Evolutionary conservation across 2,113 vertebrate genomes (phyloP), one percentile per base, ranked within the genome.

Genomic region (Empidonax alnorum): DNA sequence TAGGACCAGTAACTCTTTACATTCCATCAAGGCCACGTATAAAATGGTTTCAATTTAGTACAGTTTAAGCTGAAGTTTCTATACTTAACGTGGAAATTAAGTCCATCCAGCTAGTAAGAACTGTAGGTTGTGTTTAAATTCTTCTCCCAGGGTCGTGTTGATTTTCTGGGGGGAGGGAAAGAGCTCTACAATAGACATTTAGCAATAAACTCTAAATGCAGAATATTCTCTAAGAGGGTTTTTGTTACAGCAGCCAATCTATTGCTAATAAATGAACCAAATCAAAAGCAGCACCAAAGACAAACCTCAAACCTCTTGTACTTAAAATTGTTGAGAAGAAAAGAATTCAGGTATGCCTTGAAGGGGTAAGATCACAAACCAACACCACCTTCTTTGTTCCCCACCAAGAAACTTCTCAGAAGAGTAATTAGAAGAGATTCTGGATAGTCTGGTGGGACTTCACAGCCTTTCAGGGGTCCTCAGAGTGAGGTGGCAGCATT

Each of bases 361-460:
- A 65, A 76, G 59, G 53, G 63, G 23, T 28, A 49, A 73, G 42
- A 49, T 59, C 53, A 53, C 47, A 68, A 84, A 47, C 22, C 39
- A 67, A 9, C 50, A 30, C 0, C 0, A 23, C 7, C 18, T 58
- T 22, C 19, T 74, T 21, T 33, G 50, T 42, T n/a, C 42, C 23
- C 9, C n/a, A 18, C 37, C 49, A 30, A 39, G 53, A 62, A 74
- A 30, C 39, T 23, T 50, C 37, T 24, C 14, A 16, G 42, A 56
- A 71, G 23, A 71, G 42, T 5, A 23, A n/a, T 46, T 13, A 65
- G 93, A 62, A 87, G 55, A 35, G 44, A 4, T 59, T 31, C 63
- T 47, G 50, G 63, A 14, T 19, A 59, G 27, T 27, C 35, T 23
- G 46, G 46, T 39, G 30, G 65, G 68, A 21, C 3, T 28, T n/a